Base-by-base conservation (phyloP, 2,113 vertebrate species). In the Panthera leo region DNA sequence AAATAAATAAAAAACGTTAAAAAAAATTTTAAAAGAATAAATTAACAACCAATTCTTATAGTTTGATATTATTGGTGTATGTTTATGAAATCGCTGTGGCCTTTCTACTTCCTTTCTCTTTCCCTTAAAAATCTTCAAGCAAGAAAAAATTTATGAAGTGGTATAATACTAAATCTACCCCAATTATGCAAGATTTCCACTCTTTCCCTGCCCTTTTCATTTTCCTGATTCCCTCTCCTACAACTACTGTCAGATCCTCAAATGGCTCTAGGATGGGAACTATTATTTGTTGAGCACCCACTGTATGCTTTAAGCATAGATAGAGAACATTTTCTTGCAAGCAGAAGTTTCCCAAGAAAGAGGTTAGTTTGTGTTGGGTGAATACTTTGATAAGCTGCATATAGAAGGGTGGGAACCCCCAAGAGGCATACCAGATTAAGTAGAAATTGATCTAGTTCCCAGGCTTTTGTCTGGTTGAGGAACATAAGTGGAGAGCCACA, bases 271-370 rank as follows among this genome's bases (percentile, higher is more conserved):
- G 36, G 27, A 89, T 75, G 58, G 48, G 36, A 45, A 34, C 25
- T 27, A 5, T 48, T 85, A 61, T 42, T 89, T 92, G 58, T 80
- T 94, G 39, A 53, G 45, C 78, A 84, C 29, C 71, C n/a, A 75
- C 61, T 75, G 29, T 82, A 53, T 94, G 45, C 76, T 94, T 91
- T 95, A 96, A 94, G n/a, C 65, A 75, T 53, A 70, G 42, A 61
- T 82, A 45, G 25, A 94, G 34, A 95, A 95, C 76, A 86, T 83
- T 67, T 92, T 89, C 71, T 95, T 70, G 70, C 3, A 91, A 84
- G n/a, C n/a, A 93, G 67, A 96, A 75, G 83, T 84, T 89, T 94
- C 58, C 82, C 31, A 55, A 61, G 65, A 67, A 80, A 96, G 16
- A 91, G 4, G 89, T 89, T 93, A 82, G 29, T 89, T 88, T 71